A percentile compares a stretch with the other conserved stretches of the same genome.
Evolutionary conservation across 2,797 vertebrate genomes (phyloP).

Genomic region (Clarias platycephalus): DNA sequence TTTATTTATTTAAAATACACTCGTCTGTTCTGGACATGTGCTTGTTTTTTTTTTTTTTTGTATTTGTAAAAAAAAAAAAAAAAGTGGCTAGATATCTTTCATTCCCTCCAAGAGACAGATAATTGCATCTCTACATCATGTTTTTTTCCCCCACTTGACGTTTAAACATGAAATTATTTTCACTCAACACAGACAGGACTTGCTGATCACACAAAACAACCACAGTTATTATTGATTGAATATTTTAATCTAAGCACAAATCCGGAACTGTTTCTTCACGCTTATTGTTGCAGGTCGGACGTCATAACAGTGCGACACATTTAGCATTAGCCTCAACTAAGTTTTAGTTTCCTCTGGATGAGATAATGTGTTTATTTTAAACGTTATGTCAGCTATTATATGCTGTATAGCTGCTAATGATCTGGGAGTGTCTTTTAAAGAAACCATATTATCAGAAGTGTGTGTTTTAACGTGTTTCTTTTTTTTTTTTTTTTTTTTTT

Average conservation of each 20-base stretch:
- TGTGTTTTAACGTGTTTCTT: background rate
- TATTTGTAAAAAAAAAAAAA: background rate
- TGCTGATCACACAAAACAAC: background rate
- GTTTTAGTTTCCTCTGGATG: background rate
- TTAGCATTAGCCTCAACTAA: background rate
- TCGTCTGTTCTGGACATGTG: background rate
- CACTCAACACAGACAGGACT: background rate
- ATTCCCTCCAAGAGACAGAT: background rate
- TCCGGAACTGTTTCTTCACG: conserved; percentile 23
- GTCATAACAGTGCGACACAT: conserved; percentile 19
- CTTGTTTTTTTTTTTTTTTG: background rate
- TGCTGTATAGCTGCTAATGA: background rate
- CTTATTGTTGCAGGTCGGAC: conserved; percentile 55
- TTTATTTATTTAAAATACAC: background rate
- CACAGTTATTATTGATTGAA: background rate
- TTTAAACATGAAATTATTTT: background rate
- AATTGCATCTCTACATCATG: background rate
- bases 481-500: too few species aligned
- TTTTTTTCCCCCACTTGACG: background rate
- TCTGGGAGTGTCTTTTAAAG: background rate
- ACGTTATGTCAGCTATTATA: background rate
- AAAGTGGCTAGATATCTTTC: background rate
- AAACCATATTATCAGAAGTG: background rate
- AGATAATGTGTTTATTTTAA: background rate
- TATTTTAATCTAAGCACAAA: background rate